Percentiles rank a stretch among this genome's conserved stretches.
These are phyloP conservation scores for Agapornis canus DNA, from an alignment of 2,797 vertebrate species.

Conservation along the genomic window DNA sequence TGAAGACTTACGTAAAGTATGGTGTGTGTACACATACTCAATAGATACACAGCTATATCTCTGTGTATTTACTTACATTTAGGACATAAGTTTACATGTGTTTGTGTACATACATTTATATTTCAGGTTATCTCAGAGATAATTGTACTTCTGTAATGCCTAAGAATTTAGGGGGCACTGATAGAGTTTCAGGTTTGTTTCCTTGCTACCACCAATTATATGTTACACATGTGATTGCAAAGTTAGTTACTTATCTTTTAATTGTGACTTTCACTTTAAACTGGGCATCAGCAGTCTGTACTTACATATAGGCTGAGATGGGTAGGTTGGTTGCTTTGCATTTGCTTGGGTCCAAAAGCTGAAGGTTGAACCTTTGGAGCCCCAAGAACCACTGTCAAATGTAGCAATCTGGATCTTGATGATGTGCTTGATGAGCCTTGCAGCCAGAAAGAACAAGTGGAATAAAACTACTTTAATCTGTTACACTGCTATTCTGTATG, in stretches of 20 bases:
- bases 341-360: neutral
- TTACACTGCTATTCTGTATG: neutral
- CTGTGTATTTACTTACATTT: neutral
- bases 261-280: neutral
- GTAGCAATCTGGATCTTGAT: neutral
- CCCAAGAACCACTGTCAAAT: neutral
- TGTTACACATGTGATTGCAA: neutral
- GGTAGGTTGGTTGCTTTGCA: neutral
- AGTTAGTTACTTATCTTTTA: neutral
- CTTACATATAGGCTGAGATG: neutral
- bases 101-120: neutral
- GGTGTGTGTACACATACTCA: rapidly evolving
- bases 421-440: neutral
- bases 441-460: neutral
- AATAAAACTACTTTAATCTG: neutral
- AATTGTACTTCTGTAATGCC: neutral
- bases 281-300: neutral
- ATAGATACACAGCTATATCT: neutral
- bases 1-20: neutral
- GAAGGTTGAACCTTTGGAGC: neutral
- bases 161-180: neutral
- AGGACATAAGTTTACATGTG: neutral
- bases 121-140: neutral
- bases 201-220: neutral
- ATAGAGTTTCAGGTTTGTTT: neutral